Evolutionary conservation across 2,113 vertebrate genomes (phyloP).

Genomic region (Leucopternis melanops): DNA sequence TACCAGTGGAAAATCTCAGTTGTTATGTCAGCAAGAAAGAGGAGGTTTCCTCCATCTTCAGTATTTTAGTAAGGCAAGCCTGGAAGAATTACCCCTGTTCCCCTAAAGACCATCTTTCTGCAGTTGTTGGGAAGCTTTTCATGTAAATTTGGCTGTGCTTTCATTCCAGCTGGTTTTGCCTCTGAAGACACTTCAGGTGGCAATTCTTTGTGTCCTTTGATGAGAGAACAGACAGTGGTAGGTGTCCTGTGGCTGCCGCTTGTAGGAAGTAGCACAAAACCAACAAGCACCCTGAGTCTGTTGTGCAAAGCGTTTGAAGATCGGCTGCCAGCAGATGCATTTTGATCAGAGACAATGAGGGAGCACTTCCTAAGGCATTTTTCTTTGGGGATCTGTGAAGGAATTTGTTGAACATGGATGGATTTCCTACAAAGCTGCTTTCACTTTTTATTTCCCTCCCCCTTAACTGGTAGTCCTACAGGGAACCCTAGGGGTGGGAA

Average conservation of each 20-base stretch:
- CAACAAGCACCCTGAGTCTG: neutral
- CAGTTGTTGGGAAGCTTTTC: neutral
- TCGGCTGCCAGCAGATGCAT: neutral
- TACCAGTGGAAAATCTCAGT: neutral
- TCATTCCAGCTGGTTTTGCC: neutral
- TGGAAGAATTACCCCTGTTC: neutral
- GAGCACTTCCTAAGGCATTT: neutral
- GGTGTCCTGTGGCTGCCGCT: neutral
- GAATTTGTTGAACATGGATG: neutral
- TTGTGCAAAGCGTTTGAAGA: neutral
- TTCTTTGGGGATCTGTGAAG: neutral
- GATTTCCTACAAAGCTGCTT: neutral
- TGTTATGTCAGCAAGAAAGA: neutral
- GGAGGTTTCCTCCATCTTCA: neutral
- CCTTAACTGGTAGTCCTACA: neutral
- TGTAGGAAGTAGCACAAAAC: neutral
- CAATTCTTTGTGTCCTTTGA: neutral
- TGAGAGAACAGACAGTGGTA: neutral
- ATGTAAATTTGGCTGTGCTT: neutral
- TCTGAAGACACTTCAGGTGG: neutral
- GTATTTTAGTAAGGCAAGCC: neutral
- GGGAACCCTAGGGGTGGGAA: neutral
- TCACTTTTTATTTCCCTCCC: neutral
- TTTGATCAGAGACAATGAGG: constrained; percentile 3
- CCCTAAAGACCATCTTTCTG: neutral